Base-by-base conservation (phyloP, 2,888 invertebrate species). In the Dendrolimus pini region DNA sequence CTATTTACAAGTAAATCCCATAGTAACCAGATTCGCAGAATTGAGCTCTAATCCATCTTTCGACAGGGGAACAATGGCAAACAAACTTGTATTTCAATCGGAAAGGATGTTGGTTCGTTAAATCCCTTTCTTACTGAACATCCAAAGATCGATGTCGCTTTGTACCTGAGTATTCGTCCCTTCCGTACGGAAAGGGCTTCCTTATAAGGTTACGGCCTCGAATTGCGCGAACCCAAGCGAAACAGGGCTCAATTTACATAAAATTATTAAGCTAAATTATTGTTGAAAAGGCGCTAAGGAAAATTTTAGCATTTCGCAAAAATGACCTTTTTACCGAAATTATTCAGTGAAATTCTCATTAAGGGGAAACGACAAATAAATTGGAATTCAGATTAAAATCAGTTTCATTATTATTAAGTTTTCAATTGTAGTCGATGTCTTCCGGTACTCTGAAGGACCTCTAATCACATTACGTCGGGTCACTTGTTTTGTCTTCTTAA, bases 101-200 rank as follows among this genome's bases (percentile, higher is more conserved):
- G 56, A 55, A 58, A 52, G 65, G 62, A 67, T 65, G 61, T 61
- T 62, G 75, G 72, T 75, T 77, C 77, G 74, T 76, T 78, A 74
- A 70, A 72, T 69, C 71, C 69, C 62, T 70, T 69, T 57, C 55
- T 55, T 57, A 55, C 41, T 14, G 56, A 41, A 57, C 59, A 57
- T 59, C 59, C 42, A 59, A 57, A 59, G 59, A 59, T 59, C 59
- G 53, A 55, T 57, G 57, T 57, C 57, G 56, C 57, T 59, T 59
- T 59, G 57, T 59, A 59, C 59, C 59, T 59, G 59, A 41, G 41
- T 53, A 57, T 55, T 59, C 59, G 59, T 57, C 59, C 59, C 55
- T 59, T 59, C 55, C 57, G 53, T 53, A 53, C 53, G 41, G 41
- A 56, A 59, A 59, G 55, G 59, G 57, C 55, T 59, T 59, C 57